Base-by-base conservation (phyloP, 2,888 invertebrate genomes). In the Encarsia formosa region DNA sequence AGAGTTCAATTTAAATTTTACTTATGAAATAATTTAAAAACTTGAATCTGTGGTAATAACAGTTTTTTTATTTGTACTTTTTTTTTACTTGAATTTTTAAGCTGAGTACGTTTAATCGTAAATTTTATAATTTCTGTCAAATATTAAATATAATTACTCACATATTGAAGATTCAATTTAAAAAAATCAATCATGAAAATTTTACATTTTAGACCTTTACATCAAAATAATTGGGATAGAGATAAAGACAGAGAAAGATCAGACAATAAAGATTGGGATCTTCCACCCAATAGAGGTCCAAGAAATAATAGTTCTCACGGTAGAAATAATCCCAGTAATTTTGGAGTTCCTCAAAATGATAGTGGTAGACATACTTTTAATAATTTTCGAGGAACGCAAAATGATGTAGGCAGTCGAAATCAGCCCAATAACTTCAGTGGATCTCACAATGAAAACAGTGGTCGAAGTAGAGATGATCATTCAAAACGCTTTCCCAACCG, bases 231-330 rank as follows among this genome's bases (percentile, higher is more conserved):
- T 48, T 66, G 65, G 65, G 62, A 66, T 24, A 53, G 51, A 46
- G 60, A 65, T 37, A 62, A 59, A 45, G 59, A 65, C 31, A 61
- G 60, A 52, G 67, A 66, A 16, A 54, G 41, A 42, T 26, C 41
- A 22, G 48, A 47, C 4, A 56, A 42, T 32, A 66, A 65, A 49
- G 70, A 71, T 54, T 71, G 73, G 65, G 70, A 72, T 39, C 63
- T 61, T 39, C 66, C 66, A 48, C 66, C 71, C 2, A 71, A 67
- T 59, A 67, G 68, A 35, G 65, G 66, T 57, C 64, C 65, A 23
- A 63, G 66, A 49, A 68, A 63, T 48, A 69, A 71, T 19, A 59
- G 52, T 54, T 63, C 56, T 49, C 49, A 23, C 13, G 41, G 51
- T 50, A 63, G 63, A 51, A 69, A 66, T 62, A 63, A 60, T 22